Evolutionary conservation across 2,888 invertebrate species (phyloP), one percentile per base, ranked within the genome.

Genomic region (Agrochola macilenta): DNA sequence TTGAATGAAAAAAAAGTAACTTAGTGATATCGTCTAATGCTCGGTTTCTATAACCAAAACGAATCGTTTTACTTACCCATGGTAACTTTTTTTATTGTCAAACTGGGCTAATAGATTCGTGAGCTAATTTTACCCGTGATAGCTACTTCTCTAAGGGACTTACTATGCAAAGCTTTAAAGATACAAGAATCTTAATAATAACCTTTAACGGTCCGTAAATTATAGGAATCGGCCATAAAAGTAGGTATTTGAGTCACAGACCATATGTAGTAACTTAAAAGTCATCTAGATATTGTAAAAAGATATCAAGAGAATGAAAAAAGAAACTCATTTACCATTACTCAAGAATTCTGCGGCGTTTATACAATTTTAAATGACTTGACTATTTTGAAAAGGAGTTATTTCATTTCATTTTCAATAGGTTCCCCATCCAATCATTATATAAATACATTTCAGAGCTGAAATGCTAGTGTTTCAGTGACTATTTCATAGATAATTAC

Each of bases 401-500:
- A 26, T 30, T 58, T 20, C 4, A 35, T 52, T 77, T 43, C 11
- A 61, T 30, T 43, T 30, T 52, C 14, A 7, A 43, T 46, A 52
- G 52, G 20, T 52, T 20, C 14, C 17, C 30, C 23, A 63, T 30
- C 17, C 26, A 63, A 68, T 76, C 39, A 9, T n/a, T 9, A 58
- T 20, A 30, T 57, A 77, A 58, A 65, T 60, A 79, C 65, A 46
- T 26, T 82, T 17, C 43, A 39, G 30, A 39, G 30, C 61, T 63
- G 20, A 58, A 71, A 76, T 57, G 75, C 58, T 54, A 58, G 60
- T 65, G 46, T 76, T 72, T 54, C 72, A 64, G 68, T 39, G 63
- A 81, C 72, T 63, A 81, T 72, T 64, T 71, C 82, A 65, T 70
- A 68, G 70, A 82, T 83, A 82, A 83, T 85, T 77, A 77, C 85